Evolutionary conservation across 1,140 invertebrate species (phyloP).

Genomic region (Dreissena rostriformis): DNA sequence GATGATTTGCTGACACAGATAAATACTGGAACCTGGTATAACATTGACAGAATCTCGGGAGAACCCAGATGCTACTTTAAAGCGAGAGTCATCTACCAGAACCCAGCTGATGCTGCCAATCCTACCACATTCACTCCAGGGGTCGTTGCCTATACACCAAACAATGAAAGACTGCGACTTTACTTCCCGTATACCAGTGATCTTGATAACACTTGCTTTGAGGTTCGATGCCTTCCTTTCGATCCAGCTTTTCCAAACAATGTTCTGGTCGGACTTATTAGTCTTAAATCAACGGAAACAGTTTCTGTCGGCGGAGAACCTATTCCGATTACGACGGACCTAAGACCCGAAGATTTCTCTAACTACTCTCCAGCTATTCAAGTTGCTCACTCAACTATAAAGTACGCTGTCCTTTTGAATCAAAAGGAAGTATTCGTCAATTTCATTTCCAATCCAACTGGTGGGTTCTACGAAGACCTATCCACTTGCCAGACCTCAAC

Average conservation of each 20-base stretch:
- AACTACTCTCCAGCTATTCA: slow-evolving; percentile 9
- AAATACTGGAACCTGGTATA: slow-evolving; percentile 17
- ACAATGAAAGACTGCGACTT: slow-evolving; percentile 15
- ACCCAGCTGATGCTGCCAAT: not conserved
- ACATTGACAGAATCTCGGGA: slow-evolving; percentile 35
- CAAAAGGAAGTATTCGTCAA: slow-evolving; percentile 11
- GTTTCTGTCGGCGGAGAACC: slow-evolving; percentile 8
- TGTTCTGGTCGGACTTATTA: not conserved
- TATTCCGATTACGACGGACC: slow-evolving; percentile 6
- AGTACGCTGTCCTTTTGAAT: slow-evolving; percentile 23
- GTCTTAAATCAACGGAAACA: not conserved
- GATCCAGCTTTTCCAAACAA: not conserved
- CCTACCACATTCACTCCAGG: slow-evolving; percentile 26
- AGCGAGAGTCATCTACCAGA: slow-evolving; percentile 26
- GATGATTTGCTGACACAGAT: slow-evolving; percentile 11
- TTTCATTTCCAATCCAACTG: not conserved
- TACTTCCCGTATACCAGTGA: not conserved
- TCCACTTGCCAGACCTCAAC: slow-evolving; percentile 2
- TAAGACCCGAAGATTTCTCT: slow-evolving; percentile 4
- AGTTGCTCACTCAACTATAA: not conserved
- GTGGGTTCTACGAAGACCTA: slow-evolving; percentile 22
- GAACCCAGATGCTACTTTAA: slow-evolving; percentile 41
- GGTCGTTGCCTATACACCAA: slow-evolving; percentile 20
- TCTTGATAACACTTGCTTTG: slow-evolving; percentile 21
- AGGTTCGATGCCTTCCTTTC: slow-evolving; percentile 28